Evolutionary conservation across 1,140 invertebrate genomes (phyloP), one percentile per base, ranked within the genome.

Genomic region (Thaumetopoea pityocampa): DNA sequence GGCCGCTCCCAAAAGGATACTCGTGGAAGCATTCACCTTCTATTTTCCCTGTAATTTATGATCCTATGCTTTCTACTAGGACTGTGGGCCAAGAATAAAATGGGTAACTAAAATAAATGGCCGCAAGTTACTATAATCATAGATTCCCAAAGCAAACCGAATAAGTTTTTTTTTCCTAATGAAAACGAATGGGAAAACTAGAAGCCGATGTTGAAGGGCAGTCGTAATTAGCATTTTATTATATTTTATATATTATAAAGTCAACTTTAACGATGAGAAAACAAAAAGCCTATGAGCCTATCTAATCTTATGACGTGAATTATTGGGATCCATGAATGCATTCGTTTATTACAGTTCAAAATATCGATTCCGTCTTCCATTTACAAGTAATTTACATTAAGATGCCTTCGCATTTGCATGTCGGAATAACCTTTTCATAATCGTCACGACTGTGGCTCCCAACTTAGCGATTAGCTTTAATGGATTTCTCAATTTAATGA

Each of bases 11-110:
- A 74, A 81, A 83, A 83, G 77, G 79, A 81, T 83, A 79, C 79
- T 77, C 64, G 60, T 74, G 57, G 76, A 73, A 78, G 66, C 73
- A 46, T 79, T 79, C 76, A 79, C 76, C 79, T 83, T 80, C 79
- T 80, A 83, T 83, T 81, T 82, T 69, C 71, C 68, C 46, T 47
- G 74, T 83, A 79, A 83, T 83, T 83, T 83, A 83, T 79, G 72
- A 62, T 64, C 67, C 74, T 70, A 79, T 83, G 77, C 67, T 77
- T 76, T 79, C 70, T 74, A 73, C 67, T 62, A 64, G 62, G 63
- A 81, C 70, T 72, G 67, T 60, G 63, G 65, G 65, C 67, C 67
- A 67, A 78, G 70, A 80, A 78, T 80, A 76, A 79, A 79, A 70
- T 69, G 67, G 67, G 65, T 74, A 82, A 76, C 69, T 72, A 68